A percentile compares a stretch with the other conserved stretches of the same genome.
phyloP scores from a whole-genome alignment of 2,888 invertebrate species.

The Phymatocera aterrima region DNA sequence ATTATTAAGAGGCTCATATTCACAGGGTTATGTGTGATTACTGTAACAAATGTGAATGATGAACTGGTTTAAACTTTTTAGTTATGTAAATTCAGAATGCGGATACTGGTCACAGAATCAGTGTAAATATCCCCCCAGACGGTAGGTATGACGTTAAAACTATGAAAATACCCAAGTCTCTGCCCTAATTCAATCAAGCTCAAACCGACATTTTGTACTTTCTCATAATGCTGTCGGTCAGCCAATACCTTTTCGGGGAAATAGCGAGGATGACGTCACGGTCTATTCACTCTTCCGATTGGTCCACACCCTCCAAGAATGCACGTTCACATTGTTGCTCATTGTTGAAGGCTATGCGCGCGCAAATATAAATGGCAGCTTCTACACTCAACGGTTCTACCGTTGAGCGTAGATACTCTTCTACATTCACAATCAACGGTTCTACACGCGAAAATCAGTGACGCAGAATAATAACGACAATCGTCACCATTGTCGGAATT shows the following conservation, averaged over 20 bases:
- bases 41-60: not conserved
- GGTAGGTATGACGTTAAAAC: slow-evolving; percentile 31
- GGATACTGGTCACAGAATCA: slow-evolving; percentile 6
- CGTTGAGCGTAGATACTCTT: too few species aligned
- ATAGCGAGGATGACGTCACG: slow-evolving; percentile 53
- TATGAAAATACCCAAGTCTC: slow-evolving; percentile 53
- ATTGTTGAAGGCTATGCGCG: not conserved
- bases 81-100: not conserved
- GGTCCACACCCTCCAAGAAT: not conserved
- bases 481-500: too few species aligned
- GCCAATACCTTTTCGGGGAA: slow-evolving; percentile 49
- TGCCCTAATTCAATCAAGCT: slow-evolving; percentile 62
- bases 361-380: slow-evolving; percentile 11
- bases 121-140: slow-evolving; percentile 20
- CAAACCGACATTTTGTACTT: slow-evolving; percentile 65
- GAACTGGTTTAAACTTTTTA: not conserved
- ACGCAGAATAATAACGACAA: too few species aligned
- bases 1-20: slow-evolving; percentile 62
- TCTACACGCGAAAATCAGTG: too few species aligned
- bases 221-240: slow-evolving; percentile 49
- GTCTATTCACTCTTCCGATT: slow-evolving; percentile 26
- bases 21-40: slow-evolving; percentile 62
- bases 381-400: too few species aligned
- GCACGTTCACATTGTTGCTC: too few species aligned
- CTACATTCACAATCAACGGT: too few species aligned